Evolutionary conservation across 2,888 invertebrate species (phyloP).

Genomic region (Lottia gigantea): DNA sequence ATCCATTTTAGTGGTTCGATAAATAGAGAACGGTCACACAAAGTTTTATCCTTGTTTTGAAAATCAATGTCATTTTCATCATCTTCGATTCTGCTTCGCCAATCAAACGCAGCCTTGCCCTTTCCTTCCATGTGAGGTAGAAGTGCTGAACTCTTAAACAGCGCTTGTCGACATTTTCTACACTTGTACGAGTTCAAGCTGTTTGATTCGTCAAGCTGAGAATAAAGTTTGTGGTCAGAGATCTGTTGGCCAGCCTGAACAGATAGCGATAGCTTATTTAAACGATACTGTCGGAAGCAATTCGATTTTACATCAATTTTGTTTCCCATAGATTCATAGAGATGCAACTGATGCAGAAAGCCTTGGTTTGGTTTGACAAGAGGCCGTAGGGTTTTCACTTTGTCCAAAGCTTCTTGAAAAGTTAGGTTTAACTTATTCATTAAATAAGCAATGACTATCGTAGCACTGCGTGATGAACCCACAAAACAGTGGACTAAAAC

Average conservation of each 20-base stretch:
- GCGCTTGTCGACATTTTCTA: slow-evolving; percentile 73
- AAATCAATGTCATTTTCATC: slow-evolving; percentile 12
- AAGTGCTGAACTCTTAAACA: slow-evolving; percentile 85
- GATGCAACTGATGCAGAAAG: slow-evolving; percentile 57
- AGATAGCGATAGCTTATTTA: slow-evolving; percentile 47
- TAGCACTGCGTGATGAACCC: slow-evolving; percentile 90
- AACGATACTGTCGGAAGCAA: slow-evolving; percentile 49
- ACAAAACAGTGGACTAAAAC: slow-evolving; percentile 92
- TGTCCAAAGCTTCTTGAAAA: slow-evolving; percentile 78
- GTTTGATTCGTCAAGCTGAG: slow-evolving; percentile 17
- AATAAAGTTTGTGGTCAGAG: slow-evolving; percentile 18
- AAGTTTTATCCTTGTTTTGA: slow-evolving; percentile 6
- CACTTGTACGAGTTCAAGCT: slow-evolving; percentile 46
- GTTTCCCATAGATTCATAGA: slow-evolving; percentile 62
- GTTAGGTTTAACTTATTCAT: slow-evolving; percentile 84
- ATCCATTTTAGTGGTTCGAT: slow-evolving; percentile 93
- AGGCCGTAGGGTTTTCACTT: slow-evolving; percentile 52
- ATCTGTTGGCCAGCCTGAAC: slow-evolving; percentile 37
- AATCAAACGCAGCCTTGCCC: slow-evolving; percentile 64
- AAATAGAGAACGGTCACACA: slow-evolving; percentile 82
- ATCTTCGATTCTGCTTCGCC: slow-evolving; percentile 45
- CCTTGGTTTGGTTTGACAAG: slow-evolving; percentile 63
- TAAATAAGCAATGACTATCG: slow-evolving; percentile 85
- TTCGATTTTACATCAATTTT: slow-evolving; percentile 43
- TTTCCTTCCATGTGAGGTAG: slow-evolving; percentile 77